Conservation (phyloP, 1,140 invertebrate species). For the Micrasema minimum region DNA sequence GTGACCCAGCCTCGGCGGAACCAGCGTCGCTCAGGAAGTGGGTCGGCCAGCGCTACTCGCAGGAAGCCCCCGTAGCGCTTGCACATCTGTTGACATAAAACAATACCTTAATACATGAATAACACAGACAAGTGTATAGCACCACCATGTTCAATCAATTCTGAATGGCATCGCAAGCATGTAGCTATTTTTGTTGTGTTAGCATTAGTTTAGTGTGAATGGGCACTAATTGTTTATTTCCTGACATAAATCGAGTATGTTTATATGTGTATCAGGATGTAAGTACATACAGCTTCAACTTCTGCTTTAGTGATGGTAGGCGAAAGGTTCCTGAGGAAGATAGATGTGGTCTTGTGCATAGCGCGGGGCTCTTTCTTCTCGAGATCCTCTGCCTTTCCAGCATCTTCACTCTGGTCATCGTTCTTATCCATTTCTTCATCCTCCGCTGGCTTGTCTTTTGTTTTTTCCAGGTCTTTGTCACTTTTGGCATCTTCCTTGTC, state of each 20-base stretch:
- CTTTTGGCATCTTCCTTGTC: slow-evolving; percentile 53
- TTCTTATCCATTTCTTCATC: slow-evolving; percentile 53
- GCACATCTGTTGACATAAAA: slow-evolving; percentile 77
- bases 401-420: slow-evolving; percentile 57
- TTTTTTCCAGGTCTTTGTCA: slow-evolving; percentile 54
- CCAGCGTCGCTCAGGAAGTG: slow-evolving; percentile 94
- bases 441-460: slow-evolving; percentile 59
- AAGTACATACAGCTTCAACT: slow-evolving; percentile 88
- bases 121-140: too few species aligned
- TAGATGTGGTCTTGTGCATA: slow-evolving; percentile 94
- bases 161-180: too few species aligned
- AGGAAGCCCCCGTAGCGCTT: slow-evolving; percentile 95
- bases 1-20: slow-evolving; percentile 98
- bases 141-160: too few species aligned
- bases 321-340: slow-evolving; percentile 95
- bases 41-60: slow-evolving; percentile 96
- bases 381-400: slow-evolving; percentile 63
- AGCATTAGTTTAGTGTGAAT: too few species aligned
- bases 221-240: too few species aligned
- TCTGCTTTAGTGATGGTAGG: slow-evolving; percentile 96
- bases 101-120: slow-evolving; percentile 17
- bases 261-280: too few species aligned
- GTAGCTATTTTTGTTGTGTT: too few species aligned
- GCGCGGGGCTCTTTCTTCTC: slow-evolving; percentile 74
- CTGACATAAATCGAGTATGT: too few species aligned